A percentile compares a stretch with the other conserved stretches of the same genome.
These are phyloP conservation scores for Clostera curtula DNA, from an alignment of 2,888 invertebrate species.

Conservation along the genomic window DNA sequence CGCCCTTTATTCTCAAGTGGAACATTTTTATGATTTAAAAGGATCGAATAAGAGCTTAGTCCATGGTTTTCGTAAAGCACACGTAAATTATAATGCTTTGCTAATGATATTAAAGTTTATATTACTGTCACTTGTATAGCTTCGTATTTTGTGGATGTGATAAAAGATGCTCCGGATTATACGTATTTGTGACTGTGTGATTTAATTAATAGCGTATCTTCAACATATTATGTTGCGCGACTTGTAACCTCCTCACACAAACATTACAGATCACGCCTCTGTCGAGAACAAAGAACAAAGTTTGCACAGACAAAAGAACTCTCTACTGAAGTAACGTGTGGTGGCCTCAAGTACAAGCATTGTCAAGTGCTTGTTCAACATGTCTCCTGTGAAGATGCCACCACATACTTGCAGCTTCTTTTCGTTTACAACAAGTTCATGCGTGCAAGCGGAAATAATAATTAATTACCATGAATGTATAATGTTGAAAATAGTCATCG, in stretches of 20 bases:
- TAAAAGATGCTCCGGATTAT: too few species aligned
- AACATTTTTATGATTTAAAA: conserved; percentile 41
- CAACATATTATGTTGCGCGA: background rate
- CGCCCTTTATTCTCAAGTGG: conserved; percentile 43
- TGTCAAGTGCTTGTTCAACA: conserved; percentile 60
- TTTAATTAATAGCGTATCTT: too few species aligned
- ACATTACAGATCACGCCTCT: conserved; percentile 20
- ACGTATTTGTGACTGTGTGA: too few species aligned
- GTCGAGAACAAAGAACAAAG: conserved; percentile 34
- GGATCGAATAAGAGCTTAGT: too few species aligned
- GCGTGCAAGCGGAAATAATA: too few species aligned
- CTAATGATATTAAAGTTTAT: too few species aligned
- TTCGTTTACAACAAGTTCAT: conserved; percentile 9
- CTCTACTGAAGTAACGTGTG: conserved; percentile 44
- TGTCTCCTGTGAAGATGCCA: conserved; percentile 52
- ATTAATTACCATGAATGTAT: too few species aligned
- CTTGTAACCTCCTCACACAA: conserved; percentile 12
- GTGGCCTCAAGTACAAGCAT: conserved; percentile 43
- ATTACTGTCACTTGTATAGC: too few species aligned
- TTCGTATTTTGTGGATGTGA: too few species aligned
- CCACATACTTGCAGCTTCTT: conserved; percentile 22
- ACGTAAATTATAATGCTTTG: too few species aligned
- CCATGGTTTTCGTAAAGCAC: too few species aligned
- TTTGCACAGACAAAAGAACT: conserved; percentile 35
- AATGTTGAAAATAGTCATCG: too few species aligned